Conservation (phyloP, 2,797 vertebrate genomes). For the Cyprinella venusta region DNA sequence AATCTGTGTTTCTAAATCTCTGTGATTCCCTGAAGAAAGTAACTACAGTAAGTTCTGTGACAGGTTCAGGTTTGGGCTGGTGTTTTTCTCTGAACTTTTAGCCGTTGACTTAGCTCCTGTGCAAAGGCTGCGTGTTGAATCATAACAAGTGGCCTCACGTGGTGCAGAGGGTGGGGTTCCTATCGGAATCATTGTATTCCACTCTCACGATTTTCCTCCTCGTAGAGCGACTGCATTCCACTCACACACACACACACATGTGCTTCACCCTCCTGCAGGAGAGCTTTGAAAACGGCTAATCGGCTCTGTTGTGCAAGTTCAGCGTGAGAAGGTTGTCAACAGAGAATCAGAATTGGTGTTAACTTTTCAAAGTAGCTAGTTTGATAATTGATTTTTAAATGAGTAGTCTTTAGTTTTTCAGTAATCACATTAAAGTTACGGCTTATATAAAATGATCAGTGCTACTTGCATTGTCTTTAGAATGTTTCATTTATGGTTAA, state of each 20-base stretch:
- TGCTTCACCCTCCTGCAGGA: not conserved
- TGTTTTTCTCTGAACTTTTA: conserved; percentile 17
- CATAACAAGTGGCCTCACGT: conserved; percentile 48
- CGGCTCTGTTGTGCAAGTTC: conserved; percentile 30
- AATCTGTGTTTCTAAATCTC: conserved; percentile 5
- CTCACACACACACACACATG: not conserved
- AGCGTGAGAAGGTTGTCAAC: conserved; percentile 15
- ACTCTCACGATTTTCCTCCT: conserved; percentile 22
- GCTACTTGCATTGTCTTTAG: not conserved
- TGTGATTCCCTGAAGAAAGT: not conserved
- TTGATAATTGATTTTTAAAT: not conserved
- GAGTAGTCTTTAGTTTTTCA: not conserved
- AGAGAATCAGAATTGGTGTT: not conserved
- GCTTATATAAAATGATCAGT: not conserved
- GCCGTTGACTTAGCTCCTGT: conserved; percentile 2
- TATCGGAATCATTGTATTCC: conserved; percentile 34
- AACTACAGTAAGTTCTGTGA: not conserved
- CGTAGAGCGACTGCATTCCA: conserved; percentile 7
- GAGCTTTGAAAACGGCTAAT: not conserved
- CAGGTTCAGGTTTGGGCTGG: not conserved
- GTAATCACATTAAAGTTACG: not conserved
- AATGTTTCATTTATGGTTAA: not conserved
- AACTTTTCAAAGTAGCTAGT: not conserved
- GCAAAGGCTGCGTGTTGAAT: conserved; percentile 38
- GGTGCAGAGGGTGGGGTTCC: conserved; percentile 36